Percentiles rank a stretch among this genome's conserved stretches.
Evolutionary conservation across 2,797 vertebrate genomes (phyloP).

Genomic region (Schizopygopsis pylzovi): DNA sequence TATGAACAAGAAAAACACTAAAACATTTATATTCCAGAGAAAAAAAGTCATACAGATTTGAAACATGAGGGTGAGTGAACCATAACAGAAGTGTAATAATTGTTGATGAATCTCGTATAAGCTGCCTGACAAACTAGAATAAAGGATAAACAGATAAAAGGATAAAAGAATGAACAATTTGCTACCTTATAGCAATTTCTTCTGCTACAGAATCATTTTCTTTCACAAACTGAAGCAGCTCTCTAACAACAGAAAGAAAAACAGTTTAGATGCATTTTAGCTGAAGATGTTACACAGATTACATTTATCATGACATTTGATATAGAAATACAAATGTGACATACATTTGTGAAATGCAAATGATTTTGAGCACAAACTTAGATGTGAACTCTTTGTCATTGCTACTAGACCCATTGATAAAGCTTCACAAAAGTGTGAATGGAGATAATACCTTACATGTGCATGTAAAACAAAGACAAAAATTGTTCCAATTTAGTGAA

Average conservation of each 20-base stretch:
- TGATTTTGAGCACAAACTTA: not conserved
- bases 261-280: not conserved
- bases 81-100: not conserved
- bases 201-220: constrained; percentile 88
- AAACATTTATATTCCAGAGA: not conserved
- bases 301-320: not conserved
- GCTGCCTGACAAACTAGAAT: not conserved
- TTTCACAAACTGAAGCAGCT: constrained; percentile 90
- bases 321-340: not conserved
- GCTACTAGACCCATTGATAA: not conserved
- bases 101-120: not conserved
- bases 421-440: not conserved
- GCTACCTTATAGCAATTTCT: constrained; percentile 89
- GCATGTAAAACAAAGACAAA: not conserved
- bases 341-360: not conserved
- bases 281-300: not conserved
- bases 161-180: not conserved
- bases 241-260: constrained; percentile 73
- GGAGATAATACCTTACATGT: not conserved
- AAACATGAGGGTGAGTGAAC: not conserved
- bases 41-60: not conserved
- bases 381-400: not conserved
- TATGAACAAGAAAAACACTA: not conserved
- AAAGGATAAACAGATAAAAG: not conserved
- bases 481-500: not conserved